phyloP scores from a whole-genome alignment of 2,113 vertebrate genomes.

The Lophochroa leadbeateri region DNA sequence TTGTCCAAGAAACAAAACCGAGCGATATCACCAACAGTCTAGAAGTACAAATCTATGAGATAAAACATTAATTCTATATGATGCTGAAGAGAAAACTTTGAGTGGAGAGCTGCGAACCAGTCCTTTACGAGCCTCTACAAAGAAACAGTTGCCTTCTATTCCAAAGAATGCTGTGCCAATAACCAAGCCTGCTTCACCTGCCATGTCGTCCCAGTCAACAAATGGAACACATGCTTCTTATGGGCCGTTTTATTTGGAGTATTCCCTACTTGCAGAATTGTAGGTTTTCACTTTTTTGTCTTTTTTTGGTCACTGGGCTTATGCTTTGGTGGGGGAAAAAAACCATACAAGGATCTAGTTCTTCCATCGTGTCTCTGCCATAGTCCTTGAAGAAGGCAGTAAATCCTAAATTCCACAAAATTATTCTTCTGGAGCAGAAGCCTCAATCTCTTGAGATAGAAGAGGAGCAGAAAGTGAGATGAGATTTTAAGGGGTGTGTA shows the following conservation, averaged over 20 bases:
- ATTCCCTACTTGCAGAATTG: slow-evolving; percentile 97
- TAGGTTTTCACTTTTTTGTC: slow-evolving; percentile 68
- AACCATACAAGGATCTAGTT: not conserved
- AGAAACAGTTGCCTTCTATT: slow-evolving; percentile 95
- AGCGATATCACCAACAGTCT: no score
- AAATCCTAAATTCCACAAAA: not conserved
- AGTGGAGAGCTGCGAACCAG: slow-evolving; percentile 85
- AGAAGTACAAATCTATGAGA: no score
- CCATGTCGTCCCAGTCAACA: slow-evolving; percentile 81
- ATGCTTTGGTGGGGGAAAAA: not conserved
- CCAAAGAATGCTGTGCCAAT: slow-evolving; percentile 92
- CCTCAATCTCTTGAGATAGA: not conserved
- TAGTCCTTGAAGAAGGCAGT: not conserved
- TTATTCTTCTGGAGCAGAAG: not conserved
- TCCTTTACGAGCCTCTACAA: slow-evolving; percentile 84
- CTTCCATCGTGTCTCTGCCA: not conserved
- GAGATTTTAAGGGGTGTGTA: not conserved
- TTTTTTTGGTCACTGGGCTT: not conserved
- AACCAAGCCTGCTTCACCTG: slow-evolving; percentile 86
- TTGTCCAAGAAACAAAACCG: no score
- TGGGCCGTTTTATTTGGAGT: slow-evolving; percentile 97
- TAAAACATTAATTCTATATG: no score
- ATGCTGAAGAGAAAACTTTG: slow-evolving; percentile 86
- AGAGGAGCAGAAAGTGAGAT: not conserved
- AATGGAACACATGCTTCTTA: slow-evolving; percentile 97